A percentile compares a stretch with the other conserved stretches of the same genome.
Conservation (phyloP, 2,888 invertebrate species). For the Liodrosophila aerea region DNA sequence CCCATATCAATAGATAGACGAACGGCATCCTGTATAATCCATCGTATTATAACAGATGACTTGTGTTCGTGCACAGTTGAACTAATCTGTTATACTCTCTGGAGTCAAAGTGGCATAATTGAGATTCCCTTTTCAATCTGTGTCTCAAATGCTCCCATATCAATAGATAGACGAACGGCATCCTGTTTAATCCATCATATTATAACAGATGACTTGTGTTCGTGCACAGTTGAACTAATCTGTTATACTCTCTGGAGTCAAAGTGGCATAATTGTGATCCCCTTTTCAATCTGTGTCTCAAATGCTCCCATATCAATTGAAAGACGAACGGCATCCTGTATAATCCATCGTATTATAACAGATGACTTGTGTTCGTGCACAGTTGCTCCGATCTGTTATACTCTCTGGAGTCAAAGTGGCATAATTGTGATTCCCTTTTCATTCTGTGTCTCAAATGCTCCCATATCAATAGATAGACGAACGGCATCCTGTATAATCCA, state of each 20-base stretch:
- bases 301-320: conserved; percentile 39
- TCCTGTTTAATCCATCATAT: conserved; percentile 43
- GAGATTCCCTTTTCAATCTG: not conserved
- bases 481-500: conserved; percentile 2
- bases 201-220: conserved; percentile 60
- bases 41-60: conserved; percentile 41
- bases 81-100: conserved; percentile 1
- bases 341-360: conserved; percentile 34
- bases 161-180: conserved; percentile 44
- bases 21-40: conserved; percentile 38
- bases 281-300: conserved; percentile 46
- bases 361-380: conserved; percentile 41
- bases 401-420: not conserved
- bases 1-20: conserved; percentile 24
- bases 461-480: conserved; percentile 1
- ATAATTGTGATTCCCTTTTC: not conserved
- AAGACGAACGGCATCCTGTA: conserved; percentile 44
- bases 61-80: conserved; percentile 32
- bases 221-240: conserved; percentile 22
- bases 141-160: conserved; percentile 52
- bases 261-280: conserved; percentile 49
- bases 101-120: conserved; percentile 49
- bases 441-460: conserved; percentile 24
- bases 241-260: conserved; percentile 33
- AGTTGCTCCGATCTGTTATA: not conserved